Conservation (phyloP, 2,797 vertebrate genomes). For the Cynodonichthys magdalenae region DNA sequence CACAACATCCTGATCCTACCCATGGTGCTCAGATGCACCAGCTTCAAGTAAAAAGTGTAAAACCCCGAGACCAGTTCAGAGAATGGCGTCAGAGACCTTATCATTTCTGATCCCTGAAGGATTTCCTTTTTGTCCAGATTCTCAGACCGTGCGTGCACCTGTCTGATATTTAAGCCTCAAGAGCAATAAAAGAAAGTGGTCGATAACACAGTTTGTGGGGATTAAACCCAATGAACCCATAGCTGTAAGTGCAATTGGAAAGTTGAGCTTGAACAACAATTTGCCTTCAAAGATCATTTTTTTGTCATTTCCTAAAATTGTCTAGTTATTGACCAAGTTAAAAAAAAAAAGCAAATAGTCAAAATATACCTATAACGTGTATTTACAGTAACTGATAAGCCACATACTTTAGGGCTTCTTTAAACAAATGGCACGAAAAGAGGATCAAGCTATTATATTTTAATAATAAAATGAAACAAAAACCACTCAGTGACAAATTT, state of each 20-base stretch:
- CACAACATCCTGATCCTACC: constrained; percentile 54
- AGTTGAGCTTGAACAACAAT: constrained; percentile 34
- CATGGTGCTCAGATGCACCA: constrained; percentile 45
- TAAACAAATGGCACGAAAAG: constrained; percentile 4
- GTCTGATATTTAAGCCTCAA: constrained; percentile 36
- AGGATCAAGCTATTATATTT: constrained; percentile 29
- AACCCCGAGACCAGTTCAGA: constrained; percentile 12
- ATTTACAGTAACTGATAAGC: constrained; percentile 12
- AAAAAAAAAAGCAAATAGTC: not conserved
- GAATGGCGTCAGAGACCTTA: constrained; percentile 36
- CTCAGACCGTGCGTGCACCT: constrained; percentile 48
- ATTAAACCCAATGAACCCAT: constrained; percentile 54
- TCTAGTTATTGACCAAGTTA: constrained; percentile 4
- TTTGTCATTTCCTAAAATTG: constrained; percentile 19
- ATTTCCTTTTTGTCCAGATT: constrained; percentile 26
- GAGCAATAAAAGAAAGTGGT: constrained; percentile 62
- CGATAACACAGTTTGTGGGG: constrained; percentile 63
- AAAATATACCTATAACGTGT: not conserved
- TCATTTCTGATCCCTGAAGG: constrained; percentile 51
- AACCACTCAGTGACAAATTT: constrained; percentile 31
- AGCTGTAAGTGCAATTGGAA: constrained; percentile 63
- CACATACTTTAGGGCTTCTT: constrained; percentile 1
- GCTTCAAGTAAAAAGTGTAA: constrained; percentile 7
- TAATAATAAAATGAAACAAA: constrained; percentile 50
- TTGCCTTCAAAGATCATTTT: constrained; percentile 12